Conservation (phyloP, 2,113 vertebrate genomes). For the Cygnus atratus region DNA sequence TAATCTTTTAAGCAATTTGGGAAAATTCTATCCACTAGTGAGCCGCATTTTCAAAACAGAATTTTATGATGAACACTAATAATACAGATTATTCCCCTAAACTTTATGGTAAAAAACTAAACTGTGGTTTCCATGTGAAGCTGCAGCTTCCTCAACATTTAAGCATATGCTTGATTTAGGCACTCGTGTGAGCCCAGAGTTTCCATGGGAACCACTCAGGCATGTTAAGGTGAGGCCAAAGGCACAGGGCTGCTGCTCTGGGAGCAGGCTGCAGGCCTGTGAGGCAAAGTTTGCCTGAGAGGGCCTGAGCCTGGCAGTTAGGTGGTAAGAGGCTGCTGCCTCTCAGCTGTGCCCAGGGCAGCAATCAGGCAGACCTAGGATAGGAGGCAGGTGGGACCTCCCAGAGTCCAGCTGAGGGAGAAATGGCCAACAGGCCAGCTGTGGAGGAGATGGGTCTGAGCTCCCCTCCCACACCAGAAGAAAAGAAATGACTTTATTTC, state of each 20-base stretch:
- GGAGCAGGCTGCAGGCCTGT: too few species aligned
- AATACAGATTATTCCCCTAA: background rate
- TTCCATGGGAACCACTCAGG: accelerated
- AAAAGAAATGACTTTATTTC: background rate
- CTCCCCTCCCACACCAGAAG: accelerated
- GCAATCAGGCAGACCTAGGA: background rate
- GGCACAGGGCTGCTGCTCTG: too few species aligned
- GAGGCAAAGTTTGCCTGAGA: accelerated
- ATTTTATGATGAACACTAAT: background rate
- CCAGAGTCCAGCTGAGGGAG: accelerated
- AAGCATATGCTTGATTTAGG: background rate
- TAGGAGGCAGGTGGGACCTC: accelerated
- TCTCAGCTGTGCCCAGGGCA: background rate
- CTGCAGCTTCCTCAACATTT: background rate
- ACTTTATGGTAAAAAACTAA: background rate
- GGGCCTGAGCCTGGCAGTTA: accelerated
- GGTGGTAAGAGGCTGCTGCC: accelerated
- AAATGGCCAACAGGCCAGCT: background rate
- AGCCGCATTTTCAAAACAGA: background rate
- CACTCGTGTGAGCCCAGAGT: accelerated
- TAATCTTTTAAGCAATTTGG: slow-evolving; percentile 53
- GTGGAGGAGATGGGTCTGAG: accelerated
- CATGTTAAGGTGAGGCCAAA: background rate
- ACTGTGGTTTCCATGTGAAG: background rate
- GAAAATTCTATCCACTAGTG: slow-evolving; percentile 14